These are phyloP conservation scores for Forbesichthys papilliferus DNA, from an alignment of 2,113 vertebrate genomes.

Conservation along the genomic window DNA sequence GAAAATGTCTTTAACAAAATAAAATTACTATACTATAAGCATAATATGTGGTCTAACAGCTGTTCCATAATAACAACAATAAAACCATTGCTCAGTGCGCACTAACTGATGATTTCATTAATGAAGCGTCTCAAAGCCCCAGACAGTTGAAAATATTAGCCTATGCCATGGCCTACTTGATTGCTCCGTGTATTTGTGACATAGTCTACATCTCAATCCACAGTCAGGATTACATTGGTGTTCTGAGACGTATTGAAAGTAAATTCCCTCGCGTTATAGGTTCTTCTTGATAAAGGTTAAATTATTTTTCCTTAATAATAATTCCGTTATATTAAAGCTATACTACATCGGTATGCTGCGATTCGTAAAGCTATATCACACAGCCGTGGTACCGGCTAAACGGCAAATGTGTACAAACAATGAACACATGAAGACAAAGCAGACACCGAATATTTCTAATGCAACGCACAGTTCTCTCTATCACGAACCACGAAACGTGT, in stretches of 20 bases:
- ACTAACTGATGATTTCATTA: slow-evolving; percentile 2
- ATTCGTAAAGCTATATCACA: background rate
- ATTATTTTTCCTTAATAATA: no score
- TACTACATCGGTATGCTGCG: no score
- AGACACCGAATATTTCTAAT: slow-evolving; percentile 37
- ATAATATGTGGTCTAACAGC: background rate
- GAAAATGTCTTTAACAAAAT: background rate
- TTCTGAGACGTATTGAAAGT: slow-evolving; percentile 38
- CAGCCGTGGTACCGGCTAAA: background rate
- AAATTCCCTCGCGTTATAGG: slow-evolving; percentile 15
- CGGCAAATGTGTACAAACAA: slow-evolving; percentile 74
- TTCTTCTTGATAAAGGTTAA: no score
- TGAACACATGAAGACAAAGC: slow-evolving; percentile 79
- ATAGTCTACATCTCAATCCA: slow-evolving; percentile 18
- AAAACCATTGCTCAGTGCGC: background rate
- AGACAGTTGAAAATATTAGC: no score
- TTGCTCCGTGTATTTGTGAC: background rate
- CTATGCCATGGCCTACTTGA: background rate
- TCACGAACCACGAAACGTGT: slow-evolving; percentile 36
- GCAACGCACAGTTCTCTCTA: background rate
- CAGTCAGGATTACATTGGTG: slow-evolving; percentile 37
- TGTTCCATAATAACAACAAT: slow-evolving; percentile 1
- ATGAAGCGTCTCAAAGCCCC: slow-evolving; percentile 9
- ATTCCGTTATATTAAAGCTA: no score
- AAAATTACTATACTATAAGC: background rate